Base-by-base conservation (phyloP, 2,797 vertebrate species). In the Sebastes reedi region DNA sequence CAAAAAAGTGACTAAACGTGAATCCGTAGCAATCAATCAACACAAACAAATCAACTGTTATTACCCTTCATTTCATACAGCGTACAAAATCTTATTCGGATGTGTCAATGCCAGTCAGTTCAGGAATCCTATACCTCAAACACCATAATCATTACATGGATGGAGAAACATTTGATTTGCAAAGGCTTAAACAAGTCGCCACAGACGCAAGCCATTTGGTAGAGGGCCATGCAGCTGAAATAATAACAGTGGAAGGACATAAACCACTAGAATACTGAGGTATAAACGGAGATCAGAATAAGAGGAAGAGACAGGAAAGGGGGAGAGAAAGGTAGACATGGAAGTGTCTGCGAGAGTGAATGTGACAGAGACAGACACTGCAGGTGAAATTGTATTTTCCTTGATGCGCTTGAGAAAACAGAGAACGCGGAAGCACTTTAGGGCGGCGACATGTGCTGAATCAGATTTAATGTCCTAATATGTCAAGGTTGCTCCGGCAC, bases 391-490 rank as follows among this genome's bases (percentile, higher is more conserved):
- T 86, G 82, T 84, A 90, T 86, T 92, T 92, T 91, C 86, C 81
- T 70, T 70, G 85, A 90, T 77, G 71, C 75, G 80, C 91, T 85
- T 81, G 85, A 91, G 84, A 88, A 92, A 91, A 90, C 92, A 79
- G 72, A 88, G 85, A 91, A 84, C 85, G 83, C 72, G 81, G 84
- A 88, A 80, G 79, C 85, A 87, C 88, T 92, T 93, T 71, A 72
- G 81, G 82, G 85, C 4, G 20, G 64, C 71, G 87, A 91, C 86
- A 89, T 89, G 90, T 87, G 78, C 88, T 92, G 91, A 93, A 93
- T 93, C 90, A 86, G 78, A 91, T 91, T 91, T 93, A 90, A 94
- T 94, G 90, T 92, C 85, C 88, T 89, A 87, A 91, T 93, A 93
- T 90, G 91, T 94, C 91, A 93, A 91, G 80, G 86, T 82, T 75